Percentiles rank a stretch among this genome's conserved stretches.
phyloP scores from a whole-genome alignment of 2,797 vertebrate genomes.

The Artibeus lituratus region DNA sequence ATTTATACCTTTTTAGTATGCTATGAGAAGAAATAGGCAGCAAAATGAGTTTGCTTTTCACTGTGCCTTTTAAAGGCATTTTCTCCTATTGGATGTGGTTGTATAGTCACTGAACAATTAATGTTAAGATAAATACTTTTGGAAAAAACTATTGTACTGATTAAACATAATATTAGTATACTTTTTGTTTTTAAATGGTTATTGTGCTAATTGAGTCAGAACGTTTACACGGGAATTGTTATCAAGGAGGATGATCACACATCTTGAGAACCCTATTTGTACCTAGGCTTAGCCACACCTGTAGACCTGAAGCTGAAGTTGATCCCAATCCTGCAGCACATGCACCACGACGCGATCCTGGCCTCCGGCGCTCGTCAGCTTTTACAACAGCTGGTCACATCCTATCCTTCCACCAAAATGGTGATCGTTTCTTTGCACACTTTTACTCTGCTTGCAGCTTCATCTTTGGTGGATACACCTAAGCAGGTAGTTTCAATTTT shows the following conservation, averaged over 20 bases:
- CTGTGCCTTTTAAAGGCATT: background rate
- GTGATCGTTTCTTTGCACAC: constrained; percentile 97
- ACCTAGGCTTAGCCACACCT: constrained; percentile 92
- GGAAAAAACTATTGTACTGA: background rate
- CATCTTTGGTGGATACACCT: constrained; percentile 96
- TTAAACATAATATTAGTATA: background rate
- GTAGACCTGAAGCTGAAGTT: constrained; percentile 97
- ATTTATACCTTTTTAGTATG: background rate
- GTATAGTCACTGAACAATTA: background rate
- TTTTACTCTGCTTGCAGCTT: constrained; percentile 95
- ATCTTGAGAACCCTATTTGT: background rate
- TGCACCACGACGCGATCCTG: constrained; percentile 95
- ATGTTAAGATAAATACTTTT: constrained; percentile 1
- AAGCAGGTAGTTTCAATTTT: constrained; percentile 89
- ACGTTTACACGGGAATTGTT: background rate
- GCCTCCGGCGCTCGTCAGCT: constrained; percentile 95
- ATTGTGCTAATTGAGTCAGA: background rate
- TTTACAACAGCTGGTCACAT: constrained; percentile 93
- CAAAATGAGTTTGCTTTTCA: background rate
- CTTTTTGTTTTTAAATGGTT: background rate
- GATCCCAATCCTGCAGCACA: constrained; percentile 97
- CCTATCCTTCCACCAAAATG: constrained; percentile 97
- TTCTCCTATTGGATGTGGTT: background rate
- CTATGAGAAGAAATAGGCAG: background rate
- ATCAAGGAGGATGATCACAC: background rate